These are phyloP conservation scores for Saxicola maurus DNA, from an alignment of 2,797 vertebrate species.

Conservation along the genomic window DNA sequence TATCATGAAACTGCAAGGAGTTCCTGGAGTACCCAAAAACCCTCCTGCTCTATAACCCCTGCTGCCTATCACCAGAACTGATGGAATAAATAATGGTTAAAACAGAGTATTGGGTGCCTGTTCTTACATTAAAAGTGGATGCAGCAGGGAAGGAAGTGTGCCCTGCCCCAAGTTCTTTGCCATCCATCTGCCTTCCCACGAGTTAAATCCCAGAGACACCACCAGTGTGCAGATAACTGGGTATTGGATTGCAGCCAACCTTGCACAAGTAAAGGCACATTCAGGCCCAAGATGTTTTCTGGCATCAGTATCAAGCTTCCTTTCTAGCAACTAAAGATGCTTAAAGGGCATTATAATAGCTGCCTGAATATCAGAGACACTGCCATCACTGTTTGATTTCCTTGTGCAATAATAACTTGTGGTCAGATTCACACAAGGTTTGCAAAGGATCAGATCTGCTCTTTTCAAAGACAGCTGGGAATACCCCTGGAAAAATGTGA, in stretches of 20 bases:
- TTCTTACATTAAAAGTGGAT: neutral
- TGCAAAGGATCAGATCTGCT: conserved; percentile 34
- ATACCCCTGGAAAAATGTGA: conserved; percentile 60
- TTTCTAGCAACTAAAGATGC: conserved; percentile 5
- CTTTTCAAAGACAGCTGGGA: conserved; percentile 59
- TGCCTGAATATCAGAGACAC: conserved; percentile 1
- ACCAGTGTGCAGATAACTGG: neutral
- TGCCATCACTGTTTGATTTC: neutral
- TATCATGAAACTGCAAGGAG: neutral
- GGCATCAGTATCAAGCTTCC: conserved; percentile 18
- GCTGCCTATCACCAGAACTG: neutral
- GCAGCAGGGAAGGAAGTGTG: neutral
- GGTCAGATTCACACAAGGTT: neutral
- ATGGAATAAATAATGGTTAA: neutral
- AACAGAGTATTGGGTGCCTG: neutral
- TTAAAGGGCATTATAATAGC: conserved; percentile 2
- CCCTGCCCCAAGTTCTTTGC: neutral
- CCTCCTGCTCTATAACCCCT: neutral
- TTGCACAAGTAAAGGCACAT: conserved; percentile 33
- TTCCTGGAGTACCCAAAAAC: neutral
- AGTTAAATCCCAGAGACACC: neutral
- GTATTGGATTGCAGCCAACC: conserved; percentile 17
- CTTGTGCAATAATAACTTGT: neutral
- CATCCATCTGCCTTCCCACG: neutral
- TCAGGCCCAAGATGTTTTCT: conserved; percentile 36